These are phyloP conservation scores for Antheraea pernyi DNA, from an alignment of 1,140 invertebrate species.

Conservation along the genomic window DNA sequence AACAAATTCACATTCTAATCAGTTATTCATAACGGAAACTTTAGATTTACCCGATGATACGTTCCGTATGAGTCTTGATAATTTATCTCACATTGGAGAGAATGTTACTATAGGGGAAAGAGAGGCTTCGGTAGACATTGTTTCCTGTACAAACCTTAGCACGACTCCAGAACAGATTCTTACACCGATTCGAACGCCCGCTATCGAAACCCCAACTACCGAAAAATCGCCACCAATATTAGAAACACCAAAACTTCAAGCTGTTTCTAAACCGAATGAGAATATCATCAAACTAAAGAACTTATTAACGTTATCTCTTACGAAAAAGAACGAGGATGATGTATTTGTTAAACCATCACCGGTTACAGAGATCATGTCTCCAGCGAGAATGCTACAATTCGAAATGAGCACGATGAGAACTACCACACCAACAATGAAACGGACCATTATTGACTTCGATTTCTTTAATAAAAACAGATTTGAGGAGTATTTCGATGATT, in stretches of 20 bases:
- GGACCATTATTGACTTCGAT: conserved; percentile 63
- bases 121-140: conserved; percentile 43
- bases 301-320: conserved; percentile 53
- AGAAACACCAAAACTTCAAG: conserved; percentile 46
- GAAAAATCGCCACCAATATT: conserved; percentile 42
- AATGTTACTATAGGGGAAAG: conserved; percentile 59
- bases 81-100: conserved; percentile 57
- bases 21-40: conserved; percentile 52
- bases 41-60: conserved; percentile 62
- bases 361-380: conserved; percentile 59
- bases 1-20: conserved; percentile 47
- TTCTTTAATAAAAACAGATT: conserved; percentile 65
- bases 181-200: conserved; percentile 34
- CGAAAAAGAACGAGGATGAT: conserved; percentile 50
- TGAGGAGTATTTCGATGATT: conserved; percentile 55
- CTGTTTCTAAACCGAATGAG: conserved; percentile 21
- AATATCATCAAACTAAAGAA: conserved; percentile 31
- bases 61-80: conserved; percentile 62
- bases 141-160: conserved; percentile 13
- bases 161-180: conserved; percentile 5
- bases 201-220: conserved; percentile 17
- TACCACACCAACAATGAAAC: conserved; percentile 68
- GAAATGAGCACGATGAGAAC: conserved; percentile 50
- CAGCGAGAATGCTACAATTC: conserved; percentile 69
- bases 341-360: conserved; percentile 65